Percentiles rank a stretch among this genome's conserved stretches.
Evolutionary conservation across 2,888 invertebrate species (phyloP).

Genomic region (Colostygia pectinataria): DNA sequence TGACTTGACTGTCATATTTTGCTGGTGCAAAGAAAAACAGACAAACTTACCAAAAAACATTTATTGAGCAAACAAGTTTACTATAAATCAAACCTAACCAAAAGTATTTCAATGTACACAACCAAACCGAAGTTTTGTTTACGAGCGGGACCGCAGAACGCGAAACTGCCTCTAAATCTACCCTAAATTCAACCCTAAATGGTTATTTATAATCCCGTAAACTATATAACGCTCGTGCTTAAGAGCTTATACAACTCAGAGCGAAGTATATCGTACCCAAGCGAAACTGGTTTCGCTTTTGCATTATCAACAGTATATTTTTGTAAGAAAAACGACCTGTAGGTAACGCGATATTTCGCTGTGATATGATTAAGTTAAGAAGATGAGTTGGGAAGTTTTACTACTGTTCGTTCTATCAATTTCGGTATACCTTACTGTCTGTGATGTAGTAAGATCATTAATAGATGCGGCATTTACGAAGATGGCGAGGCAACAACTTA

Average conservation of each 20-base stretch:
- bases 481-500: no score
- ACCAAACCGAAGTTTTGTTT: constrained; percentile 25
- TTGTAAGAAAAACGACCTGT: no score
- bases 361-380: no score
- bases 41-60: background rate
- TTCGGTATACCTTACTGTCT: constrained; percentile 13
- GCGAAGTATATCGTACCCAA: no score
- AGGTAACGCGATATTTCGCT: no score
- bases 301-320: no score
- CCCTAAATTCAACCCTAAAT: constrained; percentile 27
- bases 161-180: constrained; percentile 25
- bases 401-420: constrained; percentile 27
- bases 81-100: constrained; percentile 6
- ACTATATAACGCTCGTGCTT: constrained; percentile 33
- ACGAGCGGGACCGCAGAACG: constrained; percentile 26
- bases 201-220: constrained; percentile 31
- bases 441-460: background rate
- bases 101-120: constrained; percentile 9
- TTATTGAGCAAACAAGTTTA: background rate
- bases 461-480: background rate
- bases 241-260: no score
- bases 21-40: background rate
- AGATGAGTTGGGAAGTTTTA: constrained; percentile 20
- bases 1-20: no score
- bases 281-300: no score